Conservation (phyloP, 2,888 invertebrate species). For the Tubulanus polymorphus region DNA sequence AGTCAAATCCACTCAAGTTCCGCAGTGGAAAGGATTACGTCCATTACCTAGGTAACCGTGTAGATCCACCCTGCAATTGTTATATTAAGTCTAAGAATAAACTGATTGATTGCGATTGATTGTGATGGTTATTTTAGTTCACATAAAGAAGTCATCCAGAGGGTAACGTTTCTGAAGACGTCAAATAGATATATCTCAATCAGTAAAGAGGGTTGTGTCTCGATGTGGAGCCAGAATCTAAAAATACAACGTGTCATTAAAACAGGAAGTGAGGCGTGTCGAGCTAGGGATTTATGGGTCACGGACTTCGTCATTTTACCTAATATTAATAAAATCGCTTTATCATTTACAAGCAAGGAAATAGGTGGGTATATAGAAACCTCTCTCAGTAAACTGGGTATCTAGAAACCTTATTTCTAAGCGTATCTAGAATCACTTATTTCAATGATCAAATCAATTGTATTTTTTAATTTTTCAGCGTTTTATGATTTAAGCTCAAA, state of each 20-base stretch:
- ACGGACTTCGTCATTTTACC: conserved; percentile 49
- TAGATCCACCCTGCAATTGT: neutral
- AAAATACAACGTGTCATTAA: conserved; percentile 42
- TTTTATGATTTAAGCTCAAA: conserved; percentile 52
- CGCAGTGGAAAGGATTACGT: conserved; percentile 52
- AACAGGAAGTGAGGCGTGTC: conserved; percentile 49
- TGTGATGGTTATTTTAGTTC: conserved; percentile 33
- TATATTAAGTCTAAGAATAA: neutral
- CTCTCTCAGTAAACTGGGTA: too few relatives aligned
- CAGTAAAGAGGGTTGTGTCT: conserved; percentile 51
- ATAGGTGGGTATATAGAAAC: conserved; percentile 51
- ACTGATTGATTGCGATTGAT: neutral
- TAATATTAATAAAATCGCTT: conserved; percentile 51
- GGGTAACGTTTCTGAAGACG: conserved; percentile 45
- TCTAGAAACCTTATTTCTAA: neutral
- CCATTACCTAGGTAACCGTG: conserved; percentile 39
- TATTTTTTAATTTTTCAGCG: conserved; percentile 29
- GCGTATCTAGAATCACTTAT: neutral
- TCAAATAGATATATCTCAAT: conserved; percentile 48
- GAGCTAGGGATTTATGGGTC: conserved; percentile 51
- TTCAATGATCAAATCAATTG: neutral
- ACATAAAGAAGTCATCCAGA: conserved; percentile 51
- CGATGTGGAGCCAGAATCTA: conserved; percentile 47
- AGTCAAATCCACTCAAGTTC: conserved; percentile 51
- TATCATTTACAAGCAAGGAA: conserved; percentile 53